Evolutionary conservation across 1,140 invertebrate genomes (phyloP), one percentile per base, ranked within the genome.

Genomic region (Leptopilina boulardi): DNA sequence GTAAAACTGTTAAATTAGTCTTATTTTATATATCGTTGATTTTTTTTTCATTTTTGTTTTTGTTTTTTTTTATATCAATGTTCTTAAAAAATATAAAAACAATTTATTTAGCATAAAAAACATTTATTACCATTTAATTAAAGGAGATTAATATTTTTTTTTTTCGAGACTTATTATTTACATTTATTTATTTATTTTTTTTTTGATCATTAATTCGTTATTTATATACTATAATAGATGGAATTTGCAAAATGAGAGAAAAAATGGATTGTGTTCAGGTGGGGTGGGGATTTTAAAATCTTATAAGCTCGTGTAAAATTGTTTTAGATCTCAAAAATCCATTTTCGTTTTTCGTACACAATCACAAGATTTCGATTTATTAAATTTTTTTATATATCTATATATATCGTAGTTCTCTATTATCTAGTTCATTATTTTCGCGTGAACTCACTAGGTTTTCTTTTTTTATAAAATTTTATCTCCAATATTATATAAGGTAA

Each of bases 331-430:
- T 21, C n/a, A 76, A 44, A 76, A 71, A 71, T 38, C 71, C 54
- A 76, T 4, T 56, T 56, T 23, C 71, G 11, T 15, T 21, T 13
- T 66, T 23, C 56, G 21, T 9, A 11, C 23, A 66, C 11, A 26
- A 30, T 66, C 71, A 34, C 73, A 30, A 77, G 34, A 3, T 74
- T 71, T 75, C 59, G 23, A 71, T 79, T 79, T 66, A 77, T 73
- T 71, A 77, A 80, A 80, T n/a, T 47, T 78, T 74, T 75, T 71
- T 44, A 83, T 83, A 34, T 34, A 3, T 34, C 2, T 34, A 34
- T 79, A 83, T 79, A 81, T 80, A 80, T 54, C 6, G 79, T 34
- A 80, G 77, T 79, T 74, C 75, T 73, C 54, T 79, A 77, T 79
- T 34, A 15, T 72, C 44, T 73, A 77, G 77, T 78, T 75, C 78